Base-by-base conservation (phyloP, 2,888 invertebrate species). In the Eilema griseolum region DNA sequence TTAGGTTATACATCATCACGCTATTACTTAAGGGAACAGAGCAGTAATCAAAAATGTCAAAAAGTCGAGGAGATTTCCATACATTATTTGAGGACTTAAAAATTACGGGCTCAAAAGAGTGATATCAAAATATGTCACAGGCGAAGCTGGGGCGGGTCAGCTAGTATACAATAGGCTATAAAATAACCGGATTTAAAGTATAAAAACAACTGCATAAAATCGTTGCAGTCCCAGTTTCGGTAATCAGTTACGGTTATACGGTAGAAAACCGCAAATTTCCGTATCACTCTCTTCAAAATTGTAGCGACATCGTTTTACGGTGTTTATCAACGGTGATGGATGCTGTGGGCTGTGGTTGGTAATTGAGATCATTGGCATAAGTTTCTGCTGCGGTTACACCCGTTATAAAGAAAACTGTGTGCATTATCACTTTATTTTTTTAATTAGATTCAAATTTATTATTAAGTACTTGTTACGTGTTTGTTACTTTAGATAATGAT, bases 211-310 rank as follows among this genome's bases (percentile, higher is more conserved):
- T 61, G 31, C 28, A 28, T 61, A 20, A 52, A 61, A 67, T 16
- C 52, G 67, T 64, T n/a, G 62, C 33, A 56, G 70, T 67, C 71
- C 73, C 74, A 77, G 73, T 79, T 83, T 85, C 63, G 74, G 67
- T 74, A 78, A 75, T 85, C 80, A 85, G 80, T 80, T 80, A 78
- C 82, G 79, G 82, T 83, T 83, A 79, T 69, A 64, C 69, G 70
- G 82, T 67, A 87, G 88, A 75, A 76, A 71, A 83, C 89, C 89
- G 86, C 90, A 87, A 87, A 85, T 84, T 83, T 85, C 87, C 88
- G 80, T 80, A 76, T 75, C 73, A 74, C 56, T 66, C 56, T 66
- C 60, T 37, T 57, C 65, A 73, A 63, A 70, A 76, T 72, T 70
- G 69, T 64, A 61, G 69, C 72, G 61, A 41, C 67, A 69, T 70